Base-by-base conservation (phyloP, 1,140 invertebrate genomes). In the Macrotrachela quadricornifera region DNA sequence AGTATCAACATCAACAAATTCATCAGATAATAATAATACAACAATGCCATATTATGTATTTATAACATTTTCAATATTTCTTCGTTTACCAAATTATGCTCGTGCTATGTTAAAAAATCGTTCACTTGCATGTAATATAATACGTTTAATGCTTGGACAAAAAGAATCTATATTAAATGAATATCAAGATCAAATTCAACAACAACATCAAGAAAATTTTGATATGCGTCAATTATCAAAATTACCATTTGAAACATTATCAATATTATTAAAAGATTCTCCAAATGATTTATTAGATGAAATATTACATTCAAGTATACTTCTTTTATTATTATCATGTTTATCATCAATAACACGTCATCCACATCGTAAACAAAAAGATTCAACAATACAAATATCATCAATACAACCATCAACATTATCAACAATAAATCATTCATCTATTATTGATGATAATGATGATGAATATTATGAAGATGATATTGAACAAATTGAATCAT, bases 321-420 rank as follows among this genome's bases (percentile, higher is more conserved):
- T 87, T 59, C 76, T 84, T 59, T 73, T 90, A 6, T 71, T 90
- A 49, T 74, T 91, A 1, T 80, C 82, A 38, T 90, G 84, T 63
- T 71, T 90, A 17, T 81, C 84, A 1, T 80, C 84, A 9, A 83
- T 91, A 59, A 86, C 85, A 1, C 85, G 88, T 66, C 83, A 86
- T 62, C 74, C 75, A 11, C 68, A 67, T 36, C 58, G 66, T 37
- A 58, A 61, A 10, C 57, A 12, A 41, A 14, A 17, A 37, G 30
- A 15, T n/a, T 21, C 30, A 1, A 17, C 30, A n/a, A 21, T 1
- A n/a, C 1, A 18, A 48, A 11, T 37, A 17, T 38, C 61, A 55
- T 55, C 18, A 50, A 36, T 21, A 57, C 46, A 11, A 55, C 48
- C 10, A 51, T 58, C 17, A 54, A 57, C 0, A 50, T 59, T 17